These are phyloP conservation scores for Morpho achilles DNA, from an alignment of 2,888 invertebrate genomes.

Conservation along the genomic window DNA sequence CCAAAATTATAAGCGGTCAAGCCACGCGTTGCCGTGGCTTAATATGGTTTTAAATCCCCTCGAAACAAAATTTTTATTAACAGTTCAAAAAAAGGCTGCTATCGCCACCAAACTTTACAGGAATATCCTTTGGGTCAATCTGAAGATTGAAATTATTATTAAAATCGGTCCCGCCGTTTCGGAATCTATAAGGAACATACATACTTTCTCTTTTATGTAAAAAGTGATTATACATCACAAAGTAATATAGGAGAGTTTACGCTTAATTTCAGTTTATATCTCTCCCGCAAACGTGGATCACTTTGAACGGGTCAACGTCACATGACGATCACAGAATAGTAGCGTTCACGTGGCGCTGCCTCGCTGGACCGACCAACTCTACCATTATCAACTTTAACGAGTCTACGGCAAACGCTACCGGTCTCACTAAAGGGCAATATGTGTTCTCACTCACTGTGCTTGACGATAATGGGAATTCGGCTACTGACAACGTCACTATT, in stretches of 20 bases:
- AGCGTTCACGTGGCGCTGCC: conserved; percentile 90
- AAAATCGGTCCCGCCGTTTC: too few species aligned
- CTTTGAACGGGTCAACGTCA: conserved; percentile 89
- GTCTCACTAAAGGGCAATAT: conserved; percentile 91
- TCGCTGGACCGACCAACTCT: conserved; percentile 83
- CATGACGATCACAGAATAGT: conserved; percentile 91
- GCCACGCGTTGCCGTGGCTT: too few species aligned
- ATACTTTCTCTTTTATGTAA: too few species aligned
- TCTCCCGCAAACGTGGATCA: conserved; percentile 89
- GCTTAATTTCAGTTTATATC: conserved; percentile 81
- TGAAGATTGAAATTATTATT: too few species aligned
- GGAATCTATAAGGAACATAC: too few species aligned
- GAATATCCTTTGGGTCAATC: too few species aligned
- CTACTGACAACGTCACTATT: conserved; percentile 84
- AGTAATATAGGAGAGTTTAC: background rate
- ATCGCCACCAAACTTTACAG: too few species aligned
- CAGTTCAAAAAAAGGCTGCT: too few species aligned
- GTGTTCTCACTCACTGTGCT: conserved; percentile 88
- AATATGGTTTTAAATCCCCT: too few species aligned
- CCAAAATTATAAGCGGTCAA: too few species aligned
- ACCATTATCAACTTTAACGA: conserved; percentile 75
- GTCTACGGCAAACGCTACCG: conserved; percentile 87
- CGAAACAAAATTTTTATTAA: too few species aligned
- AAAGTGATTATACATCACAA: too few species aligned
- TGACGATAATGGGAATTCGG: conserved; percentile 91